These are phyloP conservation scores for Oceanodroma leucorhoa DNA, from an alignment of 2,797 vertebrate genomes.

Conservation along the genomic window DNA sequence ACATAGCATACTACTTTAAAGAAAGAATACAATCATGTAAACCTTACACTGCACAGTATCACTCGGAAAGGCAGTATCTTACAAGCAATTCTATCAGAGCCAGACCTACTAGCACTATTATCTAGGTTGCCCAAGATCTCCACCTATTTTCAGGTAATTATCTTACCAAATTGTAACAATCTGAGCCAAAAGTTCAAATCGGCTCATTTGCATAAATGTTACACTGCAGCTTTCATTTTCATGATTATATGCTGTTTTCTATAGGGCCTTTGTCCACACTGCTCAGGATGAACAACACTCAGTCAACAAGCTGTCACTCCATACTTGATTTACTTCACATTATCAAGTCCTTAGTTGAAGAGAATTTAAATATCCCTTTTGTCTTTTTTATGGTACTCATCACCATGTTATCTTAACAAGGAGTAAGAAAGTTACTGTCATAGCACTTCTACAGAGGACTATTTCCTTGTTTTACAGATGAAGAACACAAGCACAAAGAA, in stretches of 20 bases:
- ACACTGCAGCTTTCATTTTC: neutral
- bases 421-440: neutral
- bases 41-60: neutral
- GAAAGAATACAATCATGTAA: neutral
- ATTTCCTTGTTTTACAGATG: neutral
- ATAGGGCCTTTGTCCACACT: neutral
- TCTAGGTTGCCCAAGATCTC: neutral
- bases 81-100: neutral
- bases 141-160: neutral
- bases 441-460: neutral
- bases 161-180: neutral
- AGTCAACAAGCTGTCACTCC: neutral
- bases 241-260: neutral
- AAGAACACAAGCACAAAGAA: neutral
- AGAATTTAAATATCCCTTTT: neutral
- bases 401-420: neutral
- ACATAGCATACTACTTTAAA: neutral
- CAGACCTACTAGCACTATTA: neutral
- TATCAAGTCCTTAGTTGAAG: neutral
- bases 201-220: neutral
- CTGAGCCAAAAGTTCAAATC: neutral
- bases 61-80: neutral
- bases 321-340: neutral
- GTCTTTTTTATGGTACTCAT: neutral
- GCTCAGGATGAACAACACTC: neutral